Evolutionary conservation across 2,113 vertebrate genomes (phyloP).

Genomic region (Syrrhaptes paradoxus): DNA sequence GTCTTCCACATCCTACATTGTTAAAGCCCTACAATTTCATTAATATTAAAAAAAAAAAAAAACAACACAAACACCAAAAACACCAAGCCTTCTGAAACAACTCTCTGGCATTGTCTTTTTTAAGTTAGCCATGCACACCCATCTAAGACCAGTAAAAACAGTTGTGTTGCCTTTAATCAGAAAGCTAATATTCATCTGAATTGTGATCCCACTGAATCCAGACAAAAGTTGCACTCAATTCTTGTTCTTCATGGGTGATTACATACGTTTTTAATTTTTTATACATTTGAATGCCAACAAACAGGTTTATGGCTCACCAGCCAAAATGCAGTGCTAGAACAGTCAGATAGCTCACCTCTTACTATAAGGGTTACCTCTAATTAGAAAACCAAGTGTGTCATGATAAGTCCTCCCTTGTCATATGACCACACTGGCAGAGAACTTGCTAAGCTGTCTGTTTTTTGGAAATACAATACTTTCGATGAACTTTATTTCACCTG

Average conservation of each 20-base stretch:
- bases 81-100: not conserved
- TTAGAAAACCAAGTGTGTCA: not conserved
- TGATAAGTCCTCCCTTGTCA: not conserved
- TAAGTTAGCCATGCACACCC: rapidly evolving
- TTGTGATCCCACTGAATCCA: not conserved
- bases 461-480: conserved; percentile 7
- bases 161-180: not conserved
- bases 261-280: not conserved
- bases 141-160: not conserved
- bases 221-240: not conserved
- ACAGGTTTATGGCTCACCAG: not conserved
- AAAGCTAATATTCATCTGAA: not conserved
- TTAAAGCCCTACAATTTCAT: not conserved
- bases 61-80: too few relatives aligned
- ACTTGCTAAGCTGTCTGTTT: not conserved
- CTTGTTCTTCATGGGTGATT: not conserved
- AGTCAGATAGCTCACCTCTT: not conserved
- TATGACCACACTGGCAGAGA: not conserved
- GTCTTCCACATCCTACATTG: not conserved
- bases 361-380: not conserved
- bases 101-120: not conserved
- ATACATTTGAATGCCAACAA: not conserved
- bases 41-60: not conserved
- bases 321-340: not conserved
- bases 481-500: conserved; percentile 7